Base-by-base conservation (phyloP, 2,113 vertebrate genomes). In the Pogona vitticeps region DNA sequence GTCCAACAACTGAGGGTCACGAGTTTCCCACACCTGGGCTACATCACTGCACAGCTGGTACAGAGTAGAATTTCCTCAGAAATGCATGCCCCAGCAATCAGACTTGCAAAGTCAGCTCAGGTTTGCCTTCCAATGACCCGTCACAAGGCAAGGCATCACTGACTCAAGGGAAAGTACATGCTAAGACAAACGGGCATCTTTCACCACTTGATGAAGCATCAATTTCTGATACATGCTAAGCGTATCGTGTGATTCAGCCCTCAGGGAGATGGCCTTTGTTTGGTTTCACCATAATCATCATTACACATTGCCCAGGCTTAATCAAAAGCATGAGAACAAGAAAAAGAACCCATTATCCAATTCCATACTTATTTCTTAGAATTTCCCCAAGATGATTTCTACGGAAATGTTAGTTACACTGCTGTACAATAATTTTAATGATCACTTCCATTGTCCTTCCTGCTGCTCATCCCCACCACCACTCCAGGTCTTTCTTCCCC, bases 371-470 rank as follows among this genome's bases (percentile, higher is more conserved):
- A 67, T 42, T 38, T 85, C 58, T 61, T 65, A 20, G 36, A 85
- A 33, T 79, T 21, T 85, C 40, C 90, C 91, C 76, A 81, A 91
- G 68, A 78, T 81, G 76, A 86, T 95, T 38, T 83, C 18, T 2
- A 10, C 80, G 40, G 75, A 89, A 81, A 89, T 88, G 84, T 68
- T 85, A 90, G 78, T 4, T 79, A 88, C 7, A 15, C 65, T 78
- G 42, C 56, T 68, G 75, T 68, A 78, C 31, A 84, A 42, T 20
- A 58, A 79, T 88, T 90, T 68, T 87, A 78, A 81, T 67, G 31
- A 76, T 73, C 76, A 23, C 15, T 36, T 82, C 68, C 28, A 38
- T 92, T 80, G 92, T 86, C 21, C 72, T 86, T 67, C 70, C 75
- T 8, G 9, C 13, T 46, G 26, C 42, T n/a, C 14, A 14, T 21